Base-by-base conservation (phyloP, 2,797 vertebrate species). In the Phrynocephalus vlangalii region DNA sequence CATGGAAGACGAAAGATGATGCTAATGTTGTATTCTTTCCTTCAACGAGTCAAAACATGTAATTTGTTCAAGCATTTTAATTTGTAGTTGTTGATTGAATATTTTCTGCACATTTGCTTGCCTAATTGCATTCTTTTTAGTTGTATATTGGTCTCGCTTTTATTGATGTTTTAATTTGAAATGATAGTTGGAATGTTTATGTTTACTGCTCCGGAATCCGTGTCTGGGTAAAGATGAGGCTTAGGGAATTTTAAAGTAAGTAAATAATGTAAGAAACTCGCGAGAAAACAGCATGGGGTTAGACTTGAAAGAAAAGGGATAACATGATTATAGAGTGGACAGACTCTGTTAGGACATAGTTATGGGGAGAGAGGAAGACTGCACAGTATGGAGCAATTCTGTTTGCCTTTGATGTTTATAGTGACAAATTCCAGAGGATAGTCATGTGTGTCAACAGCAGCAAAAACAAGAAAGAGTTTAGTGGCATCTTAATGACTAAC, bases 331-430 rank as follows among this genome's bases (percentile, higher is more conserved):
- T 33, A 33, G 22, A 83, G 75, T 60, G 28, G 71, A 75, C 52
- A 63, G n/a, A 5, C 60, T 44, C 73, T 76, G 18, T 33, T 44
- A 76, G 56, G 24, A 44, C 6, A 48, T 16, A 66, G 38, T 15
- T 26, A 84, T 66, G 33, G 26, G 9, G 56, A 77, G 56, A 48
- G 15, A 8, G 7, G 44, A 77, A 73, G 83, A 10, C 38, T 77
- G 28, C 82, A 72, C 63, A 82, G 38, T 76, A 84, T 10, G 56
- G 30, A 76, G 38, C 68, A 44, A 38, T 80, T 71, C 18, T 63
- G 72, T 33, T 63, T 79, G 50, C 33, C 68, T 86, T 72, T 80
- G 85, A 72, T 67, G 38, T 50, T 50, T 67, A 77, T 77, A 77
- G 73, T 77, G 73, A 67, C 3, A 11, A 9, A 66, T 85, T 72